Percentiles rank a stretch among this genome's conserved stretches.
These are phyloP conservation scores for Cotesia congregata DNA, from an alignment of 2,888 invertebrate species.

Conservation along the genomic window DNA sequence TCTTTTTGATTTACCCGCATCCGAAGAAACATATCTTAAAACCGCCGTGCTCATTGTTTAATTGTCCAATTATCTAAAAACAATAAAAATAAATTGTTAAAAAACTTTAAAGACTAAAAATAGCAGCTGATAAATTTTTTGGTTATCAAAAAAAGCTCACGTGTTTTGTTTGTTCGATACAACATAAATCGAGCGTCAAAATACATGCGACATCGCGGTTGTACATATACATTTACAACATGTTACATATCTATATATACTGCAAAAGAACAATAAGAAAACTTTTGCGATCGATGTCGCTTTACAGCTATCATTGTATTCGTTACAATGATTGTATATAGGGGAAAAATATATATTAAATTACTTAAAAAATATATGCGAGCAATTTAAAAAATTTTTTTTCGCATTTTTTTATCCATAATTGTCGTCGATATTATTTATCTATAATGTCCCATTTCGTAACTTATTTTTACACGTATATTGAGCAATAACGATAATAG, in stretches of 20 bases:
- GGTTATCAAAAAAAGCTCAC: not conserved
- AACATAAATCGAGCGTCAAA: constrained; percentile 49
- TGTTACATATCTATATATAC: too few relatives aligned
- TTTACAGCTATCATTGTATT: too few relatives aligned
- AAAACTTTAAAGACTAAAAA: not conserved
- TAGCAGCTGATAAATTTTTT: not conserved
- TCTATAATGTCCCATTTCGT: too few relatives aligned
- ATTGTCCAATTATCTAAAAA: not conserved
- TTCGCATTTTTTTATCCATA: too few relatives aligned
- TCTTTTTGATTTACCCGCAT: not conserved
- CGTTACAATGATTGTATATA: too few relatives aligned
- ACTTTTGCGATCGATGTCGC: too few relatives aligned
- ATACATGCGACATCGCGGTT: constrained; percentile 24
- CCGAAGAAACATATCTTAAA: not conserved
- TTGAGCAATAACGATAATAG: too few relatives aligned
- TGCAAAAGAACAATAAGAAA: too few relatives aligned
- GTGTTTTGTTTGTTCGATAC: constrained; percentile 61
- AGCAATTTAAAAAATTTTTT: too few relatives aligned
- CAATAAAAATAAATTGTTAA: not conserved
- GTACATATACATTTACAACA: constrained; percentile 24
- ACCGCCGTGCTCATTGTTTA: not conserved
- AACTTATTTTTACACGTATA: too few relatives aligned
- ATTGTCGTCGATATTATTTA: too few relatives aligned
- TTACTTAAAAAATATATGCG: not conserved
- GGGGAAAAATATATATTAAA: not conserved